Conservation (phyloP, 2,113 vertebrate genomes). For the Cyprinodon brontotheroides region DNA sequence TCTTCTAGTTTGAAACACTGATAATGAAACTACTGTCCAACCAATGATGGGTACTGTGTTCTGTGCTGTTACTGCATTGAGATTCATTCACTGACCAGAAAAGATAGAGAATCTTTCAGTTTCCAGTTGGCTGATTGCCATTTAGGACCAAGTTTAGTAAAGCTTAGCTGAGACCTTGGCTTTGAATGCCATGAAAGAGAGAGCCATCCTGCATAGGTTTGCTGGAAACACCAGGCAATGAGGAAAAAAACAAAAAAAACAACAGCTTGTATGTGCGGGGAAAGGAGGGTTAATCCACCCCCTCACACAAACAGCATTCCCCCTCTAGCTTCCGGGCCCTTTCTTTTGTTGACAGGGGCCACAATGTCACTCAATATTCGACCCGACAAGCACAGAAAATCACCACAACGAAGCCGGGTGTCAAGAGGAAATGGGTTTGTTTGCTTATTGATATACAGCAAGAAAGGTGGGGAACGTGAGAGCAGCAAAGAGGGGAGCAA, state of each 20-base stretch:
- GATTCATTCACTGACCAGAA: background rate
- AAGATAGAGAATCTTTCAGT: background rate
- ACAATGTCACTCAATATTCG: slow-evolving; percentile 68
- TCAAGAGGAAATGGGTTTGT: slow-evolving; percentile 66
- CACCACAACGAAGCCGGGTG: slow-evolving; percentile 56
- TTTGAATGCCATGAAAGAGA: slow-evolving; percentile 24
- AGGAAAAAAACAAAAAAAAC: slow-evolving; percentile 52
- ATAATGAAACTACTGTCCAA: background rate
- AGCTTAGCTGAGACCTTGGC: slow-evolving; percentile 33
- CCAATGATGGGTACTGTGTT: no score
- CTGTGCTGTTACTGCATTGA: background rate
- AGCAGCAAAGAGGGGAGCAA: background rate
- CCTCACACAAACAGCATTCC: slow-evolving; percentile 50
- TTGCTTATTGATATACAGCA: slow-evolving; percentile 66
- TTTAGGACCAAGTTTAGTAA: slow-evolving; percentile 1
- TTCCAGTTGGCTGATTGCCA: background rate
- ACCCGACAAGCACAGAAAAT: slow-evolving; percentile 76
- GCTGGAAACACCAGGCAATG: slow-evolving; percentile 61
- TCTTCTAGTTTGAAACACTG: background rate
- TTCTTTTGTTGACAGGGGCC: slow-evolving; percentile 68
- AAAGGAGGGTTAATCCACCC: slow-evolving; percentile 64
- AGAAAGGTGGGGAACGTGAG: slow-evolving; percentile 31
- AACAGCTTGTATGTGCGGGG: slow-evolving; percentile 36
- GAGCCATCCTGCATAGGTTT: slow-evolving; percentile 49
- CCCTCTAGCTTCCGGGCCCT: slow-evolving; percentile 63